A percentile compares a stretch with the other conserved stretches of the same genome.
Evolutionary conservation across 2,113 vertebrate genomes (phyloP).

Genomic region (Brevimyrus niger): DNA sequence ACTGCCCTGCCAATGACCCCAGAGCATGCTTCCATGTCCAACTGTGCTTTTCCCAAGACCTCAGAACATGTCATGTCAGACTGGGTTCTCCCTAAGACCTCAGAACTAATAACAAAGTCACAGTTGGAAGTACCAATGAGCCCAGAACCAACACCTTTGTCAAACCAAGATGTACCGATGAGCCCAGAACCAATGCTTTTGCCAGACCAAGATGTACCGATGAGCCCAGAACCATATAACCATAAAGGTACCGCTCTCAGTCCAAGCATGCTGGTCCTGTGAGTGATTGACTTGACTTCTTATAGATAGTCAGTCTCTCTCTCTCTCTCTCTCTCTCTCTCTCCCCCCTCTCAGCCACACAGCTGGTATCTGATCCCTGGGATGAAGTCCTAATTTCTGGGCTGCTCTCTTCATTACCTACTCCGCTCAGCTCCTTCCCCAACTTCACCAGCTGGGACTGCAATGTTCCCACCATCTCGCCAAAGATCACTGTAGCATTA

Average conservation of each 20-base stretch:
- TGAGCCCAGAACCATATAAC: slow-evolving; percentile 30
- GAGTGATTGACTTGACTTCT: neutral
- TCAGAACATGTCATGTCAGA: slow-evolving; percentile 15
- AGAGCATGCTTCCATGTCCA: neutral
- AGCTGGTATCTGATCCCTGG: slow-evolving; percentile 76
- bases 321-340: neutral
- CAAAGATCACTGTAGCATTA: slow-evolving; percentile 63
- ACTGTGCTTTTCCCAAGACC: slow-evolving; percentile 31
- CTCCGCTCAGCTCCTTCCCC: slow-evolving; percentile 59
- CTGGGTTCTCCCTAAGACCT: slow-evolving; percentile 44
- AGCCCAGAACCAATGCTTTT: slow-evolving; percentile 21
- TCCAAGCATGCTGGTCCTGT: neutral
- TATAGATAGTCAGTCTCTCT: neutral
- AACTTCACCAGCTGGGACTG: slow-evolving; percentile 61
- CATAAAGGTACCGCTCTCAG: slow-evolving; percentile 27
- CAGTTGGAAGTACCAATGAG: neutral
- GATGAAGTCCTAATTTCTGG: slow-evolving; percentile 59
- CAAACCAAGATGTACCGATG: slow-evolving; percentile 31
- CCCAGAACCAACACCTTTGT: neutral
- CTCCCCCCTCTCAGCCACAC: slow-evolving; percentile 1
- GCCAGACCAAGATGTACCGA: slow-evolving; percentile 26
- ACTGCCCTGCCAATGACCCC: slow-evolving; percentile 45
- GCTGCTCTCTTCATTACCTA: slow-evolving; percentile 61
- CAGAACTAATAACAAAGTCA: neutral
- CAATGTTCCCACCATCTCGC: slow-evolving; percentile 61